phyloP scores from a whole-genome alignment of 2,888 invertebrate species.

The Adineta ricciae region DNA sequence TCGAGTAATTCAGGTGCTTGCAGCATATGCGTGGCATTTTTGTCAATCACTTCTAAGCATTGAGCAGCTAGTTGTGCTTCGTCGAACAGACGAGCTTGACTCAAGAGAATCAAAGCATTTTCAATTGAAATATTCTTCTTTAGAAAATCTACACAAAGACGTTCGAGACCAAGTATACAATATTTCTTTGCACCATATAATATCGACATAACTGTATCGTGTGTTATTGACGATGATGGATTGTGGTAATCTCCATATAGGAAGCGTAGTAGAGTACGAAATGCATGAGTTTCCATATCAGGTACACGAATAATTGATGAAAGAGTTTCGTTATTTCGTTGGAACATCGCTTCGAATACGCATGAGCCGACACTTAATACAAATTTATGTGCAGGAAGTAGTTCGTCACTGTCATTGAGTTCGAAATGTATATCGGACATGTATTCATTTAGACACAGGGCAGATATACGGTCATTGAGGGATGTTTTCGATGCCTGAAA shows the following conservation, averaged over 20 bases:
- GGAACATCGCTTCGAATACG: constrained; percentile 77
- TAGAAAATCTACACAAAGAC: constrained; percentile 69
- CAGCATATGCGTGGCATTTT: constrained; percentile 68
- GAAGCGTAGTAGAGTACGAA: constrained; percentile 52
- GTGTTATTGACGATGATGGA: constrained; percentile 61
- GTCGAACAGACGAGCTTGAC: constrained; percentile 67
- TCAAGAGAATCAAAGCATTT: constrained; percentile 70
- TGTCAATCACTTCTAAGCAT: constrained; percentile 71
- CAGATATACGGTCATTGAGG: constrained; percentile 18
- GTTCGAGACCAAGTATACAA: constrained; percentile 70
- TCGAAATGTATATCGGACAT: constrained; percentile 27
- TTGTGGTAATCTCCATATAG: constrained; percentile 64
- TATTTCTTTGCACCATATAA: constrained; percentile 77
- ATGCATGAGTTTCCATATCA: constrained; percentile 26
- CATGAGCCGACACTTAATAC: constrained; percentile 71
- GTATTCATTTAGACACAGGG: constrained; percentile 25
- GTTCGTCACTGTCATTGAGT: neutral
- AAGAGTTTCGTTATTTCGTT: constrained; percentile 52
- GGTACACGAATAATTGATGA: constrained; percentile 10
- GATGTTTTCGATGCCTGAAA: constrained; percentile 1
- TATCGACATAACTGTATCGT: constrained; percentile 75
- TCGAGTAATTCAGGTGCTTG: constrained; percentile 70
- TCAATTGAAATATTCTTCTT: constrained; percentile 66
- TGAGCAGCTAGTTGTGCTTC: constrained; percentile 69
- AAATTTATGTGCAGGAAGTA: constrained; percentile 59